These are phyloP conservation scores for Dryocosmus kuriphilus DNA, from an alignment of 2,888 invertebrate genomes.

Conservation along the genomic window DNA sequence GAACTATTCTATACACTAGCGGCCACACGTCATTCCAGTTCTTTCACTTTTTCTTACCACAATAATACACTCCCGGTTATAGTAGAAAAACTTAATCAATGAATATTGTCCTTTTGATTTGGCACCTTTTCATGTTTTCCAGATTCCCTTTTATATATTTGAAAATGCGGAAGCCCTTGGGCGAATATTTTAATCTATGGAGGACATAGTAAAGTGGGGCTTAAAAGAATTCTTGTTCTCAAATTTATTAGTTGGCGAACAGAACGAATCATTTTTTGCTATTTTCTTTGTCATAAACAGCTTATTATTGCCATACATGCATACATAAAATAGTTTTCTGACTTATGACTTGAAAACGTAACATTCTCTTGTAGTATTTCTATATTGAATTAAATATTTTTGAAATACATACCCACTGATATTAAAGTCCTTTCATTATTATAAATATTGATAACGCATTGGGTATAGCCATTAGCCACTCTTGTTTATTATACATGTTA, in stretches of 20 bases:
- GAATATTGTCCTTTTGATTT: not conserved
- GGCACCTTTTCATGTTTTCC: slow-evolving; percentile 1
- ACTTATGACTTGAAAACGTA: not conserved
- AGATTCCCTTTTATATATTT: not conserved
- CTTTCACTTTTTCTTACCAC: not conserved
- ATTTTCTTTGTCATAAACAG: not conserved
- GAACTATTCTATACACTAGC: not conserved
- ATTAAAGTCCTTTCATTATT: too few relatives aligned
- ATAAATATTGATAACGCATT: too few relatives aligned
- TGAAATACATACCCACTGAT: too few relatives aligned
- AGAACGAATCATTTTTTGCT: not conserved
- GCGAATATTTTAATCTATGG: not conserved
- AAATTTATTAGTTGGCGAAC: not conserved
- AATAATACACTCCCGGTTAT: not conserved
- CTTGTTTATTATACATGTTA: too few relatives aligned
- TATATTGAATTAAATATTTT: too few relatives aligned
- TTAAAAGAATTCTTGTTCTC: not conserved
- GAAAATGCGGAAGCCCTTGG: not conserved
- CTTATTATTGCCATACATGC: not conserved
- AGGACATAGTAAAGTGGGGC: not conserved
- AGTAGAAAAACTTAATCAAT: not conserved
- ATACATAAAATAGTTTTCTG: not conserved
- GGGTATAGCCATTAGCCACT: too few relatives aligned
- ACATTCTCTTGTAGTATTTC: not conserved
- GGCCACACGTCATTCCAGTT: not conserved